Base-by-base conservation (phyloP, 2,113 vertebrate genomes). In the Eolophus roseicapilla region DNA sequence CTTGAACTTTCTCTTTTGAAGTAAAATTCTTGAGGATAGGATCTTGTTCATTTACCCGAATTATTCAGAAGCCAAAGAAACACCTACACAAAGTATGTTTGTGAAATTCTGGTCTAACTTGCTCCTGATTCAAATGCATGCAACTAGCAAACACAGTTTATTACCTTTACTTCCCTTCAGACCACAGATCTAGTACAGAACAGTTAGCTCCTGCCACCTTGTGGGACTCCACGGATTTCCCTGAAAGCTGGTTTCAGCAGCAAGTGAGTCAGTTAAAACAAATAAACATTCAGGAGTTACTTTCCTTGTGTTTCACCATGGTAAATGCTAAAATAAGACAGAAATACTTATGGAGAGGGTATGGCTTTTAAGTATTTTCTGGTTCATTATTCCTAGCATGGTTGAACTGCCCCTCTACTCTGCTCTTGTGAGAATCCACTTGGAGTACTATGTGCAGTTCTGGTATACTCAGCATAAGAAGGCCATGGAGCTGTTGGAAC, bases 171-270 rank as follows among this genome's bases (percentile, higher is more conserved):
- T 57, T 47, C 65, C 44, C 53, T 55, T 67, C 39, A 82, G 59
- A 43, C 39, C 35, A 43, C 0, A 0, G 49, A 15, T 62, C 77
- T 64, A 49, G 14, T 9, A 67, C 10, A 76, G 13, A 93, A 90
- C 69, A 95, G 96, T 89, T 88, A 95, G 83, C 92, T 97, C 62
- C 96, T 96, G 95, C 95, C 96, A 96, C 96, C 96, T 96, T 96
- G 95, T 97, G 95, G 96, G 92, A 84, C 53, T 89, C 60, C n/a
- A 62, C 1, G 7, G 70, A 53, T 53, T 84, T 96, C 92, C 81
- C 86, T 65, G 49, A 82, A 92, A 76, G 73, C 13, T 21, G 35
- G 13, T 63, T 83, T 41, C 64, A 77, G 85, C 74, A 62, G 33
- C 65, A 62, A 81, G 64, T n/a, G 28, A 71, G 43, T 31, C 60